phyloP scores from a whole-genome alignment of 1,140 invertebrate species.

The Hyphantria cunea region DNA sequence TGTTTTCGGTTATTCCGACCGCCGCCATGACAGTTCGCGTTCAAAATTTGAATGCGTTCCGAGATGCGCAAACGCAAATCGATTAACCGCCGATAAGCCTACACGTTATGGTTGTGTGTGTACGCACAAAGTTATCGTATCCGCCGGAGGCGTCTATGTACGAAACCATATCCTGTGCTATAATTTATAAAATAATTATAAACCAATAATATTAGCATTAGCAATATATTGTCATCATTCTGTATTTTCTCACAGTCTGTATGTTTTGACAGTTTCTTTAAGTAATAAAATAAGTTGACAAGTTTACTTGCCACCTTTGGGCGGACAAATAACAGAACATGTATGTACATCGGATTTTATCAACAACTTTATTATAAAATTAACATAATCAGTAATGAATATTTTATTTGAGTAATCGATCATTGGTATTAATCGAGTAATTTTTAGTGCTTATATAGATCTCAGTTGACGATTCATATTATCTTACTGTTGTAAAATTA shows the following conservation, averaged over 20 bases:
- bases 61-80: constrained; percentile 71
- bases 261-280: not conserved
- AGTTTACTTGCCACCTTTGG: not conserved
- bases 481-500: too few relatives aligned
- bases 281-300: not conserved
- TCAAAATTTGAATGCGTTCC: constrained; percentile 76
- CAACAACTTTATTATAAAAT: too few relatives aligned
- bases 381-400: not conserved
- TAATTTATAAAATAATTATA: constrained; percentile 31
- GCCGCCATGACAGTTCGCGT: constrained; percentile 67
- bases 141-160: constrained; percentile 58
- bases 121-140: constrained; percentile 46
- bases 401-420: too few relatives aligned
- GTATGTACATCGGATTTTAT: too few relatives aligned
- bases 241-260: constrained; percentile 12
- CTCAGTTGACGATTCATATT: too few relatives aligned
- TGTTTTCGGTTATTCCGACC: constrained; percentile 53
- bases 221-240: constrained; percentile 5
- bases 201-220: constrained; percentile 30
- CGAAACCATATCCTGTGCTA: constrained; percentile 51
- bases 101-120: constrained; percentile 35
- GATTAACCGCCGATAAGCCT: constrained; percentile 70
- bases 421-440: too few relatives aligned
- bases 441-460: too few relatives aligned
- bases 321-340: not conserved